A percentile compares a stretch with the other conserved stretches of the same genome.
phyloP scores from a whole-genome alignment of 2,113 vertebrate genomes.

The Pteropus alecto region DNA sequence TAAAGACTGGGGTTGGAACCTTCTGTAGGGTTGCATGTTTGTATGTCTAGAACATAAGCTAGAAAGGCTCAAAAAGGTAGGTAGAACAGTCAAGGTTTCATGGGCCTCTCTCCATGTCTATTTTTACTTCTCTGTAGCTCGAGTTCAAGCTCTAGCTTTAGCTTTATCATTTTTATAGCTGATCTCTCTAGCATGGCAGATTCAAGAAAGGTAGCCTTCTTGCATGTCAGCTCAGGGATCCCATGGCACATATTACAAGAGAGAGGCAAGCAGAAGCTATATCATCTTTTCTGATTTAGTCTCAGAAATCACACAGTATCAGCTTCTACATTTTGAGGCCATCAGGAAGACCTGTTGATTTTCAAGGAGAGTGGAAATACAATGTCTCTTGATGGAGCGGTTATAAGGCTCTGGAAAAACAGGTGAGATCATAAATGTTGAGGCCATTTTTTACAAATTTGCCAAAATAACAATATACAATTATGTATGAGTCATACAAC shows the following conservation, averaged over 20 bases:
- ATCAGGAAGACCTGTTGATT: not conserved
- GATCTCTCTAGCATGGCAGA: not conserved
- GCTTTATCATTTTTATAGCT: not conserved
- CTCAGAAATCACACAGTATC: not conserved
- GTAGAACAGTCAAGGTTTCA: not conserved
- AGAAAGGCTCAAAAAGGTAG: not conserved
- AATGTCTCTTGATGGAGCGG: not conserved
- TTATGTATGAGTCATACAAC: not conserved
- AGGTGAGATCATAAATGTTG: not conserved
- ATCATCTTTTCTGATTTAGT: not conserved
- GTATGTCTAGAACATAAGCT: not conserved
- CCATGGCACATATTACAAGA: not conserved
- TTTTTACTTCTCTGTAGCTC: not conserved
- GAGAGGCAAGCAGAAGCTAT: not conserved
- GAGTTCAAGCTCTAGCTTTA: not conserved
- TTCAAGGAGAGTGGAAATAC: not conserved
- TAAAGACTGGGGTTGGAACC: not conserved
- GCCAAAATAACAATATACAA: not conserved
- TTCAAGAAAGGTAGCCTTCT: not conserved
- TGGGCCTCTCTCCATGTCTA: not conserved
- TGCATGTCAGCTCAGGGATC: not conserved
- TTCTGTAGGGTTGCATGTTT: not conserved
- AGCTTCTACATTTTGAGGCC: not conserved
- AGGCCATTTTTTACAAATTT: not conserved
- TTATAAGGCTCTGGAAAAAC: not conserved